Conservation (phyloP, 2,888 invertebrate species). For the Silvanus unidentatus region DNA sequence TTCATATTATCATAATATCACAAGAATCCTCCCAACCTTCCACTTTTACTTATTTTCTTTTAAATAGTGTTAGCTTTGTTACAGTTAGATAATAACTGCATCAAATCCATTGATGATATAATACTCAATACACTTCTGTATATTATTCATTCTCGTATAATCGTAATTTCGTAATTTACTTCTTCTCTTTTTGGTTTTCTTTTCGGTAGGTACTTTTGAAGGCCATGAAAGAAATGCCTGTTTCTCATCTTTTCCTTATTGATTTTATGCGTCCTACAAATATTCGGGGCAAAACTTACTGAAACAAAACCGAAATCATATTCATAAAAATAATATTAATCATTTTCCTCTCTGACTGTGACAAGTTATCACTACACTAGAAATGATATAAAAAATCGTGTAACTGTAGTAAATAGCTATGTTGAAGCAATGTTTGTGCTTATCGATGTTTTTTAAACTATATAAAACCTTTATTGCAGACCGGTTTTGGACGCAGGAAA, state of each 20-base stretch:
- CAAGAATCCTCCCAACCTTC: constrained; percentile 10
- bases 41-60: constrained; percentile 13
- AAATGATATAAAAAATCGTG: constrained; percentile 19
- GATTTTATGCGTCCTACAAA: no score
- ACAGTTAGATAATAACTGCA: constrained; percentile 11
- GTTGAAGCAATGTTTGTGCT: constrained; percentile 40
- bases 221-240: no score
- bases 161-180: no score
- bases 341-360: constrained; percentile 10
- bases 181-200: no score
- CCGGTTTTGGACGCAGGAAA: constrained; percentile 94
- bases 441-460: constrained; percentile 44
- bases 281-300: no score
- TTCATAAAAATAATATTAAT: no score
- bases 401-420: constrained; percentile 30
- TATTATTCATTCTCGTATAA: no score
- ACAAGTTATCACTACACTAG: constrained; percentile 7
- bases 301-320: no score
- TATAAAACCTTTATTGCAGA: constrained; percentile 61
- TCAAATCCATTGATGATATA: no score
- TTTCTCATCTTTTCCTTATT: no score
- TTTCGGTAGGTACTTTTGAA: no score
- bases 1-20: constrained; percentile 14
- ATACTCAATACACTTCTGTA: no score
- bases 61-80: constrained; percentile 20